Percentiles rank a stretch among this genome's conserved stretches.
These are phyloP conservation scores for Melozone crissalis DNA, from an alignment of 2,113 vertebrate species.

Conservation along the genomic window DNA sequence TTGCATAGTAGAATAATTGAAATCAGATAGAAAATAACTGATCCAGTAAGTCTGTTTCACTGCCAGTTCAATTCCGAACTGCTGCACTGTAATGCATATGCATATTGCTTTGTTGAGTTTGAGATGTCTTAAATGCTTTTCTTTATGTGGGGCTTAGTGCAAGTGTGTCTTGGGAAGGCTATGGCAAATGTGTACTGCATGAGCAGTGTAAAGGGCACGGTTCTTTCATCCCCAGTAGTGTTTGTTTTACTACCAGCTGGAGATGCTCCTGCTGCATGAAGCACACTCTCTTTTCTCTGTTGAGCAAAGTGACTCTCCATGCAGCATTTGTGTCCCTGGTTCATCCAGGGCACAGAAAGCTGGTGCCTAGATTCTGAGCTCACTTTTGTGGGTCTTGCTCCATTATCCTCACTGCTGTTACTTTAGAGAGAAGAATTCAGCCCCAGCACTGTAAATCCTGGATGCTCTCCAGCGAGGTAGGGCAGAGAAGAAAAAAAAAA, in stretches of 20 bases:
- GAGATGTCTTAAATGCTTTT: neutral
- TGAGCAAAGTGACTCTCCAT: neutral
- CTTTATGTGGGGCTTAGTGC: neutral
- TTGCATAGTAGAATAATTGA: conserved; percentile 19
- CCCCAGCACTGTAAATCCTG: neutral
- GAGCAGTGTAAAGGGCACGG: neutral
- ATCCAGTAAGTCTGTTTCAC: neutral
- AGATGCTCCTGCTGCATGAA: conserved; percentile 37
- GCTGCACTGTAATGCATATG: neutral
- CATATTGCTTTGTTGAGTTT: conserved; percentile 8
- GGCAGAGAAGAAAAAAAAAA: neutral
- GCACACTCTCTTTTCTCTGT: neutral
- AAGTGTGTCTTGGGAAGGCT: neutral
- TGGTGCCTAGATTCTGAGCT: neutral
- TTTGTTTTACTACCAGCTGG: neutral
- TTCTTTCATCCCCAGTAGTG: neutral
- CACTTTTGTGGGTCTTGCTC: neutral
- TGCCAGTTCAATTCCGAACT: neutral
- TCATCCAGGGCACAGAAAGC: neutral
- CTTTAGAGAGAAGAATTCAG: conserved; percentile 11
- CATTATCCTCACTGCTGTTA: neutral
- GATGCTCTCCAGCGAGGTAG: conserved; percentile 3
- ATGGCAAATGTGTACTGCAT: neutral
- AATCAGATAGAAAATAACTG: conserved; percentile 28
- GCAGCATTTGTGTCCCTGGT: neutral